These are phyloP conservation scores for Megatriorchis doriae DNA, from an alignment of 2,113 vertebrate species.

Conservation along the genomic window DNA sequence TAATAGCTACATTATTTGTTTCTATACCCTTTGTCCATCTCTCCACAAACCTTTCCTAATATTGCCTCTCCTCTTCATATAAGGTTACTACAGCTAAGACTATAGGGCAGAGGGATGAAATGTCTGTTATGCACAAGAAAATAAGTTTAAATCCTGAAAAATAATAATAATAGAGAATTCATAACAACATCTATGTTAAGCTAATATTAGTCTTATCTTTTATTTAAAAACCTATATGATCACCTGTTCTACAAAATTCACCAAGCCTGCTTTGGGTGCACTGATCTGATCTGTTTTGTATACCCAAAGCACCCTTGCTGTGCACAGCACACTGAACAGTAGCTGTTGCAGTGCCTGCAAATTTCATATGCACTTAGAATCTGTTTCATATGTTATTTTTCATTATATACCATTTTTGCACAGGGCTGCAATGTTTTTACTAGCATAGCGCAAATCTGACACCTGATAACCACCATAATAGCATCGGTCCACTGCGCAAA, in stretches of 20 bases:
- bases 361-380: constrained; percentile 45
- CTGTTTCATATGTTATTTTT: constrained; percentile 49
- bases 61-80: background rate
- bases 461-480: constrained; percentile 54
- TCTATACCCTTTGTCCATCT: background rate
- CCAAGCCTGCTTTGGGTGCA: background rate
- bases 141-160: background rate
- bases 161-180: background rate
- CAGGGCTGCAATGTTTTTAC: constrained; percentile 16
- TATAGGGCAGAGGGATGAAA: background rate
- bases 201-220: background rate
- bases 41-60: background rate
- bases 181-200: background rate
- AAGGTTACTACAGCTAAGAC: background rate
- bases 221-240: background rate
- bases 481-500: background rate
- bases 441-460: constrained; percentile 47
- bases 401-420: constrained; percentile 37
- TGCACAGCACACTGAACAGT: background rate
- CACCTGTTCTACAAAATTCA: background rate
- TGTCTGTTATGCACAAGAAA: background rate
- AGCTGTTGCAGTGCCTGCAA: background rate
- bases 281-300: background rate
- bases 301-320: background rate
- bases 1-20: background rate